Base-by-base conservation (phyloP, 1,140 invertebrate genomes). In the Microvelia longipes region DNA sequence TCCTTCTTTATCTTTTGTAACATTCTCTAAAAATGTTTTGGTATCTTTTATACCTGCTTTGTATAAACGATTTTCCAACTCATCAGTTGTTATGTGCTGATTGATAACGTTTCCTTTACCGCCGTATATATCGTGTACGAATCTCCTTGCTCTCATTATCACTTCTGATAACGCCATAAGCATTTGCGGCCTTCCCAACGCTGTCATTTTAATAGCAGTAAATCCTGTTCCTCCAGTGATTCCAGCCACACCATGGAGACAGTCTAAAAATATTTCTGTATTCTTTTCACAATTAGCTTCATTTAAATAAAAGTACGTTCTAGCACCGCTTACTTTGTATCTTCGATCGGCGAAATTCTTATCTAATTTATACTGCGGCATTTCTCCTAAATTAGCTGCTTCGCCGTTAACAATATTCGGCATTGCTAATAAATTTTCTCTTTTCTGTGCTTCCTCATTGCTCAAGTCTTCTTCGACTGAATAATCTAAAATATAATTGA, bases 301-400 rank as follows among this genome's bases (percentile, higher is more conserved):
- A 78, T 96, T 96, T 70, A 98, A 85, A 82, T 99, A 98, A 85
- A 98, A 98, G 82, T 98, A 98, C 0, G 96, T 98, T 76, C 96
- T 85, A 28, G 96, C 96, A 73, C 91, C 91, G 71, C 89, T 88
- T 68, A 97, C 93, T 81, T 94, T 91, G 79, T 93, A 91, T 73
- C 96, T 85, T 35, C 96, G 84, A 82, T 99, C 96, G 0, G 93
- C 94, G 81, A 98, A 98, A 68, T 93, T 87, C 79, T 94, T 90
- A 76, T 97, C 92, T 60, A 93, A 89, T 74, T 92, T 89, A 80
- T 93, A 97, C 76, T 93, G 90, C 73, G 90, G 88, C 74, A 93
- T 68, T 66, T 50, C 35, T 5, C 35, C 35, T 19, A 50, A 50
- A 50, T 5, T 11, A 11, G 5, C 19, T 19, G 35, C 29, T 11